Conservation (phyloP, 1,140 invertebrate species). For the Chlorops oryzae region DNA sequence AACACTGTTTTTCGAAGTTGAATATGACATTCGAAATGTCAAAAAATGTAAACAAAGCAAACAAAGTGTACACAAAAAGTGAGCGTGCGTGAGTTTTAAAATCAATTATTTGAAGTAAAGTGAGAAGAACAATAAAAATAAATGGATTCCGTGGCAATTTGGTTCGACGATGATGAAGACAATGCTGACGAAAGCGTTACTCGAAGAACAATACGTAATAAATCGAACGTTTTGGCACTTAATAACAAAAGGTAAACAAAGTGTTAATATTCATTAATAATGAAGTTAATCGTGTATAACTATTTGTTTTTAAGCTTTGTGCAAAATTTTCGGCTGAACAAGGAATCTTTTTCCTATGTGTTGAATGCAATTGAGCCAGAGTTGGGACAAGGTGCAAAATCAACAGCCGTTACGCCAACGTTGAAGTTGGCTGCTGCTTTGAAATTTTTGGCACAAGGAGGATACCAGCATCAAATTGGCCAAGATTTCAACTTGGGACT, state of each 20-base stretch:
- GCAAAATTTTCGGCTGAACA: conserved; percentile 3
- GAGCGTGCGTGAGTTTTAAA: too few species aligned
- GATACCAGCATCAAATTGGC: conserved; percentile 7
- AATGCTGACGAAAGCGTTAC: background rate
- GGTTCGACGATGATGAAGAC: conserved; percentile 3
- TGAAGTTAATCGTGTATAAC: background rate
- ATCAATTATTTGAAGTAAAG: too few species aligned
- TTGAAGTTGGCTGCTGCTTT: conserved; percentile 1
- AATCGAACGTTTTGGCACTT: conserved; percentile 1
- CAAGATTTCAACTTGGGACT: conserved; percentile 1
- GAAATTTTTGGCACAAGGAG: conserved; percentile 7
- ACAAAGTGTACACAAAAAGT: too few species aligned
- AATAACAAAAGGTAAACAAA: conserved; percentile 1
- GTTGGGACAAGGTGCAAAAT: background rate
- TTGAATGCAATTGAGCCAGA: conserved; percentile 1
- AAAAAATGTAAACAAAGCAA: too few species aligned
- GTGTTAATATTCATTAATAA: background rate
- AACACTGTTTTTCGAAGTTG: too few species aligned
- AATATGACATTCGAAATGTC: too few species aligned
- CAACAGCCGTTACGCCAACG: background rate
- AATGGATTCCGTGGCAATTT: conserved; percentile 3
- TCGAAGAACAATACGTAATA: background rate
- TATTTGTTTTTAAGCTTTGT: conserved; percentile 5
- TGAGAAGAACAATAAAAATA: background rate
- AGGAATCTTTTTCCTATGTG: conserved; percentile 3